Evolutionary conservation across 2,888 invertebrate species (phyloP).

Genomic region (Lysandra coridon): DNA sequence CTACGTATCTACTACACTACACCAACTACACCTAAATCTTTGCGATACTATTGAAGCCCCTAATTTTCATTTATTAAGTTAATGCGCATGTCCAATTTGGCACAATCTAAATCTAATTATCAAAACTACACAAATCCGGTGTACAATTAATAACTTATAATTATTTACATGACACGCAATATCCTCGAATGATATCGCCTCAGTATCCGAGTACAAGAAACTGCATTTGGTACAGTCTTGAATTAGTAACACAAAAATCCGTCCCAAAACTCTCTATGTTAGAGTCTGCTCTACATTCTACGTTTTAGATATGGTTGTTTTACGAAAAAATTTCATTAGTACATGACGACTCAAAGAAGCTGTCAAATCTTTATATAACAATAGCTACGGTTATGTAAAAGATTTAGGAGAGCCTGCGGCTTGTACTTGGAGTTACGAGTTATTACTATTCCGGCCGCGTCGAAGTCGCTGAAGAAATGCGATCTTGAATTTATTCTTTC

Average conservation of each 20-base stretch:
- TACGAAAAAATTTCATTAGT: background rate
- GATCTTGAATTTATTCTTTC: constrained; percentile 9
- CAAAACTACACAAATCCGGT: constrained; percentile 1
- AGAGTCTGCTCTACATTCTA: background rate
- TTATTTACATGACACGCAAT: constrained; percentile 16
- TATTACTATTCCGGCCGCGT: background rate
- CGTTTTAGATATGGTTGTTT: background rate
- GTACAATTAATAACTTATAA: constrained; percentile 10
- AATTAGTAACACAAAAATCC: background rate
- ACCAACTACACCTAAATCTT: background rate
- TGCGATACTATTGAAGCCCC: background rate
- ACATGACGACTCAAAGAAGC: background rate
- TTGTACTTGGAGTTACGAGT: constrained; percentile 12
- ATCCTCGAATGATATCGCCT: constrained; percentile 6
- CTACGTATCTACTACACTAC: background rate
- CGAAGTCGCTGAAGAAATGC: background rate
- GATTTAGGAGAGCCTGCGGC: constrained; percentile 10
- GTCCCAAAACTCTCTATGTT: background rate
- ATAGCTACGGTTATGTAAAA: constrained; percentile 7
- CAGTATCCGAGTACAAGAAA: background rate
- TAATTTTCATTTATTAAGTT: constrained; percentile 11
- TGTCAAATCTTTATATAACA: background rate
- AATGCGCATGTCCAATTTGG: constrained; percentile 1
- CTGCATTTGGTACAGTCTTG: background rate
- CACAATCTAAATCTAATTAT: constrained; percentile 14